A percentile compares a stretch with the other conserved stretches of the same genome.
phyloP scores from a whole-genome alignment of 2,888 invertebrate genomes.

The Dione juno region DNA sequence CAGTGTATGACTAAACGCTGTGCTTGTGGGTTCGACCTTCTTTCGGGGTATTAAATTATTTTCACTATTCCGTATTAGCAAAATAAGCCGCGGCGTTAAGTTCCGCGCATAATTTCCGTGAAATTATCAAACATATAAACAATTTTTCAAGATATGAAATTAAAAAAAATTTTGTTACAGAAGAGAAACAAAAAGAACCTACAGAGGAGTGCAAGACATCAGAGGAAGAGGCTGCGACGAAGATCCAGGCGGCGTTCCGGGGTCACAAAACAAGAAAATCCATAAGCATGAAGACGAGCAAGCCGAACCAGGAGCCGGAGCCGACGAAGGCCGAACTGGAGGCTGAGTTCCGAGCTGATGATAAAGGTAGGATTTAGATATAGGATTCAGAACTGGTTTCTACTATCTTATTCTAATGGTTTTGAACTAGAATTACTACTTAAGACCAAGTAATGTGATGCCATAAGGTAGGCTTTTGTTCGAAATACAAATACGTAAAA shows the following conservation, averaged over 20 bases:
- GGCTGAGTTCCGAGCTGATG: conserved; percentile 91
- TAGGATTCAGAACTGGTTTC: too few relatives aligned
- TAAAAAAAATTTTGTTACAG: too few relatives aligned
- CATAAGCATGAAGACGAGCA: conserved; percentile 89
- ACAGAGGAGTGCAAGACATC: conserved; percentile 52
- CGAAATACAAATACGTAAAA: too few relatives aligned
- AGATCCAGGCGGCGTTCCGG: conserved; percentile 94
- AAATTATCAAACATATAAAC: too few relatives aligned
- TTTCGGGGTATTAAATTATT: not conserved
- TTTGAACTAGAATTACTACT: not conserved
- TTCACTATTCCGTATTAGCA: too few relatives aligned
- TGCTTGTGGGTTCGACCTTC: not conserved
- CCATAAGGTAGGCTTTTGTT: too few relatives aligned
- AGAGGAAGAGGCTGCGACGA: conserved; percentile 89
- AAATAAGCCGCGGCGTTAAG: too few relatives aligned
- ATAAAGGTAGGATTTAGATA: conserved; percentile 85
- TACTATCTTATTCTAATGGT: not conserved
- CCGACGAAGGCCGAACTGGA: conserved; percentile 88
- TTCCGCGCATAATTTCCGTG: too few relatives aligned
- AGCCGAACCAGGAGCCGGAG: conserved; percentile 71
- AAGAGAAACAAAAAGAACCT: conserved; percentile 53
- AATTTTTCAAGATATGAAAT: too few relatives aligned
- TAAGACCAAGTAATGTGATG: too few relatives aligned
- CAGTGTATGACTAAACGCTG: too few relatives aligned
- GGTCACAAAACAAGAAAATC: conserved; percentile 91